Evolutionary conservation across 2,113 vertebrate species (phyloP), one percentile per base, ranked within the genome.

Genomic region (Triplophysa tibetana): DNA sequence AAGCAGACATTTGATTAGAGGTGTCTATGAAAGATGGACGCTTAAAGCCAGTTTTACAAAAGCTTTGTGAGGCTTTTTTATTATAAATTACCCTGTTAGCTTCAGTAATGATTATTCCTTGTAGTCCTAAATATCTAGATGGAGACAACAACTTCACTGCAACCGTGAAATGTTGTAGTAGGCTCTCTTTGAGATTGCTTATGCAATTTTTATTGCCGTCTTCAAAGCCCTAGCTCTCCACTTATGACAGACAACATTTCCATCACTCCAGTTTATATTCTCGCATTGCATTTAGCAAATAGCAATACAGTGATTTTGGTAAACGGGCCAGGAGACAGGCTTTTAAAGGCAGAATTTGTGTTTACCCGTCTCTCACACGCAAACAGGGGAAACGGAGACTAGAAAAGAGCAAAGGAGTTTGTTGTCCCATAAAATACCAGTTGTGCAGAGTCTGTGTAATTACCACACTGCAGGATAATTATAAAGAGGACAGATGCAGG

Each of bases 381-480:
- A 78, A 75, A 52, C n/a, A 58, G 45, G 68, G 60, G 43, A 61
- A 77, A 82, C n/a, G 68, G 56, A 60, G 58, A 48, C 45, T 24
- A 72, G 23, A 60, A 77, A 77, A 61, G 69, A 79, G 77, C 79
- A 84, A 83, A 79, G 69, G 65, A 82, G 75, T 72, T 78, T 82
- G 81, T 79, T 81, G 78, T 74, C 64, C 77, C 67, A 64, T 81
- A 77, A 87, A 83, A 83, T 60, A 79, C 52, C 48, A 79, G 81
- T 81, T 82, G 78, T 80, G 45, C 77, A 38, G 65, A 61, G 63
- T 79, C 77, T 83, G 48, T 67, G 75, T 84, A 86, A 87, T 86
- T 80, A 84, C 82, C 82, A 81, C 79, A 48, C 79, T 78, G 75
- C 77, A 72, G 81, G 74, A 81, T 82, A 83, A 86, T 85, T 85